Evolutionary conservation across 2,888 invertebrate genomes (phyloP), one percentile per base, ranked within the genome.

Genomic region (Vesta saturnalis): DNA sequence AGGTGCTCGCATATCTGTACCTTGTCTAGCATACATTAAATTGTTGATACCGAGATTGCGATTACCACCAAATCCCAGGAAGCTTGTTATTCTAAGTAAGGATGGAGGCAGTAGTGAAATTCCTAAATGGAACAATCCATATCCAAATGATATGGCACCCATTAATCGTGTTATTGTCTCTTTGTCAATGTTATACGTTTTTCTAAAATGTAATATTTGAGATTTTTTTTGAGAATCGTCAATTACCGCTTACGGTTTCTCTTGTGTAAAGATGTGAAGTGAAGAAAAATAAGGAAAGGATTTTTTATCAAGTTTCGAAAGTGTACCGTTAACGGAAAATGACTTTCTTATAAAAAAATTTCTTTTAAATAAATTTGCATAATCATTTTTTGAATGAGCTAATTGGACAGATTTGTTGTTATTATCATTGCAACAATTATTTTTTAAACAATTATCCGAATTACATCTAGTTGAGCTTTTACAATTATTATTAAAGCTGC

Each of bases 141-240:
- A 91, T 1, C 91, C 92, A 78, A 92, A 91, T 75, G 89, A 89
- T 4, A 91, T 89, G 0, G 90, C 89, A 4, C 89, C 87, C 87
- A 91, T 88, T 46, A 92, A 80, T n/a, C 90, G 84, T 18, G 84
- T 83, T 14, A 90, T 85, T 62, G 87, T 86, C 35, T 85, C 85
- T 21, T 86, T 86, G 57, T 87, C 86, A 47, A 88, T 81, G 56
- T 77, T 72, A 49, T 67, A 62, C 16, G 56, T 10, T 60, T 65
- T 70, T 58, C 76, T 76, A 30, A 23, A 67, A 61, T 19, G 21
- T 10, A 54, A 54, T n/a, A n/a, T n/a, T n/a, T n/a, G n/a, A n/a
- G n/a, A n/a, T n/a, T n/a, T n/a, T n/a, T n/a, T n/a, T n/a, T n/a
- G n/a, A n/a, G n/a, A n/a, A 19, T 35, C 30, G 1, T 1, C 54